Conservation (phyloP, 2,797 vertebrate species). For the Alosa sapidissima region DNA sequence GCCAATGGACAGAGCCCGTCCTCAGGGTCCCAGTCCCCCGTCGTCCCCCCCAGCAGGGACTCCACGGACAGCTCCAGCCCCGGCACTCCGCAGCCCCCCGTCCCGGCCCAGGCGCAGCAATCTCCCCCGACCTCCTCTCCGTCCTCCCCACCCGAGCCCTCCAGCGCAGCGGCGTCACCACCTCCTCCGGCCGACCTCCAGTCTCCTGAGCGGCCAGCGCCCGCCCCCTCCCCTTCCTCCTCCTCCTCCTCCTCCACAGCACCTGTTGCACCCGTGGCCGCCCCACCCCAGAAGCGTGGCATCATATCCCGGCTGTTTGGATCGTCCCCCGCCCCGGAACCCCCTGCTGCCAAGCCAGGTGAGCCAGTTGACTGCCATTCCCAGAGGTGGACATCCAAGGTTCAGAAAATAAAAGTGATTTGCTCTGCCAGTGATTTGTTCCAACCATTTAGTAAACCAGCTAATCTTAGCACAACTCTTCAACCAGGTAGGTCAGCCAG, state of each 20-base stretch:
- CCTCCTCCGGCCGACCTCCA: conserved; percentile 48
- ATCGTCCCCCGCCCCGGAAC: conserved; percentile 64
- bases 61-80: conserved; percentile 92
- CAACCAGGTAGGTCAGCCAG: no score
- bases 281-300: conserved; percentile 77
- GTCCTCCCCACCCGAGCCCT: conserved; percentile 38
- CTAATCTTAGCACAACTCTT: no score
- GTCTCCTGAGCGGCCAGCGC: fast-evolving
- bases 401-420: no score
- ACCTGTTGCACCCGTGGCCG: conserved; percentile 39
- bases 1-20: conserved; percentile 90
- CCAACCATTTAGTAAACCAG: no score
- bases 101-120: conserved; percentile 44
- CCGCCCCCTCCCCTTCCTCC: conserved; percentile 32
- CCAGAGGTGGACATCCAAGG: no score
- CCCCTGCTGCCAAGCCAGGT: conserved; percentile 74
- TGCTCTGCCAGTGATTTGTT: no score
- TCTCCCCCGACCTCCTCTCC: conserved; percentile 59
- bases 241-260: conserved; percentile 32
- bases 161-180: conserved; percentile 51
- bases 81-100: conserved; percentile 81
- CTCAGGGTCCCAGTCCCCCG: conserved; percentile 91
- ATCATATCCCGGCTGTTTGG: conserved; percentile 93
- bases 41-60: conserved; percentile 77
- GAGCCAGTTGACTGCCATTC: conserved; percentile 36